phyloP scores from a whole-genome alignment of 2,113 vertebrate species.

The Helogale parvula region DNA sequence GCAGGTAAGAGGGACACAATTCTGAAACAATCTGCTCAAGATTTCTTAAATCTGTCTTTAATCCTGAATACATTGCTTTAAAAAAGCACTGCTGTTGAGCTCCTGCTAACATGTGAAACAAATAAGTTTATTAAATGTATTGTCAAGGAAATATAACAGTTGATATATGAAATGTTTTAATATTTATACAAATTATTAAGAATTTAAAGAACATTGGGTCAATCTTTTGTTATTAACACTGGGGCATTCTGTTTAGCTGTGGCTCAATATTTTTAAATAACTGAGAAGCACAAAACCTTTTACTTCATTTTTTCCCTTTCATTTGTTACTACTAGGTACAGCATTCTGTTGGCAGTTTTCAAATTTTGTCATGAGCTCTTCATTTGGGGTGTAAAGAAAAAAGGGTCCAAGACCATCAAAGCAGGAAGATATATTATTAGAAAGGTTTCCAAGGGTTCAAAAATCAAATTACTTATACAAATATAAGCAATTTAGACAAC shows the following conservation, averaged over 20 bases:
- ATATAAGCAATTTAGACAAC: background rate
- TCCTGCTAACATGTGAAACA: background rate
- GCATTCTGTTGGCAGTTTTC: background rate
- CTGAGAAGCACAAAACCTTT: background rate
- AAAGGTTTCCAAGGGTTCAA: background rate
- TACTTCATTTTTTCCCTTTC: rapidly evolving
- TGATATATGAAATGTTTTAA: background rate
- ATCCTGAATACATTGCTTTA: background rate
- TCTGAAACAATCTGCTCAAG: background rate
- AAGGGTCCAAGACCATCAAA: background rate
- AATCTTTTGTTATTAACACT: background rate
- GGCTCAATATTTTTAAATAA: background rate
- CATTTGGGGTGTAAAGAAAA: background rate
- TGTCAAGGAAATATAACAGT: background rate
- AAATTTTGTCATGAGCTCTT: background rate
- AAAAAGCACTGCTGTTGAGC: background rate
- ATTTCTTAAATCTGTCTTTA: background rate
- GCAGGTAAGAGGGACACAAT: background rate
- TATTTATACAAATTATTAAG: background rate
- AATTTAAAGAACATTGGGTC: background rate
- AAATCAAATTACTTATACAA: background rate
- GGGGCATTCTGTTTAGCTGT: background rate
- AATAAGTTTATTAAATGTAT: background rate
- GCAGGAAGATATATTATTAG: background rate
- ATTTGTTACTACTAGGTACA: background rate